Evolutionary conservation across 1,140 invertebrate genomes (phyloP), one percentile per base, ranked within the genome.

Genomic region (Orchesella cincta): DNA sequence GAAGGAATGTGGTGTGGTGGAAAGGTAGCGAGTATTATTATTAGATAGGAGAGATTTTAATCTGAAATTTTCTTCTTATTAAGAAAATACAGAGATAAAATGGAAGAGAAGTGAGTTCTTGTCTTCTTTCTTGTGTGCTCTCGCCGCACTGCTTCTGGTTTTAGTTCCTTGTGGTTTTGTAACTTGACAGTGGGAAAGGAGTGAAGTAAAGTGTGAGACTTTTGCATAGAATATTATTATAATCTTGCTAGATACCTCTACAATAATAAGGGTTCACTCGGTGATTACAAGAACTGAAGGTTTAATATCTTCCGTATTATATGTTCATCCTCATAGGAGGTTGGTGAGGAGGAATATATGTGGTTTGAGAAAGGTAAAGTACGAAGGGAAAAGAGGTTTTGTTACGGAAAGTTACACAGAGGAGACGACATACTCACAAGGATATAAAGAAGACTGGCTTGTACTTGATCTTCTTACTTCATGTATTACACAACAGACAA

Each of bases 221-320:
- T 67, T 67, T 67, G 62, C 62, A 67, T 67, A 33, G 5, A 67
- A 67, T 67, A 67, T 67, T 67, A 67, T 67, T 67, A 67, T 67
- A 26, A 67, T 67, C 62, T 67, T 29, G 33, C 62, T 67, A 31
- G 62, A 33, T 46, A 46, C 39, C 39, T 46, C 5, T 46, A 46
- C 39, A 46, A n/a, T n/a, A n/a, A n/a, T n/a, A n/a, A n/a, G n/a
- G n/a, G n/a, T n/a, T n/a, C n/a, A n/a, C n/a, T n/a, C n/a, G n/a
- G n/a, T n/a, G n/a, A n/a, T n/a, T n/a, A n/a, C n/a, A n/a, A n/a
- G n/a, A n/a, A n/a, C n/a, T n/a, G n/a, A n/a, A n/a, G n/a, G n/a
- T n/a, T n/a, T n/a, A n/a, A n/a, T n/a, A n/a, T n/a, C n/a, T n/a
- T n/a, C n/a, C n/a, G n/a, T n/a, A n/a, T n/a, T n/a, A n/a, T n/a